Evolutionary conservation across 2,797 vertebrate species (phyloP), one percentile per base, ranked within the genome.

Genomic region (Aythya fuligula): DNA sequence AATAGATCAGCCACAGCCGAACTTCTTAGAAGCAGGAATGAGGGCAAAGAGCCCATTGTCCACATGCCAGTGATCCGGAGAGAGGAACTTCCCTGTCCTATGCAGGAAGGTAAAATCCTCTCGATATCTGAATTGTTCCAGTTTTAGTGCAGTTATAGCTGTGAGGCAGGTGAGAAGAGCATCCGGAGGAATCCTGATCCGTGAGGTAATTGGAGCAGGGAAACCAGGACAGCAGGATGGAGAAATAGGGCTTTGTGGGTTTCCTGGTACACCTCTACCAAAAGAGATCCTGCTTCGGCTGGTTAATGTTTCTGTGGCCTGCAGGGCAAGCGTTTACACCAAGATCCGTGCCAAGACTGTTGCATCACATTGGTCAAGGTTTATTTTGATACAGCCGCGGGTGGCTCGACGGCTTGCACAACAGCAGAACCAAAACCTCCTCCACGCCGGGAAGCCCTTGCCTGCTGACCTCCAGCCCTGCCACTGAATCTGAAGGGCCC

Each of bases 21-120:
- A 30, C n/a, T 90, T 86, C 2, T 0, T 11, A 53, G 85, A 57
- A 78, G 41, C 74, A 47, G 71, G 67, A 70, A 27, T 15, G 28
- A 90, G 51, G 84, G 90, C 78, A 94, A 95, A 91, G 69, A 85
- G 49, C 61, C 85, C 54, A 17, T 93, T 92, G 81, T 91, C 93
- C 1, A 0, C 22, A 39, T 91, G 75, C 82, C 67, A 56, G 47
- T 62, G 80, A 86, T 84, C 66, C 77, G 76, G 77, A 84, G 85
- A 84, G 88, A 91, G 76, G 82, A 93, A 62, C 79, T 28, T 47
- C 70, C 94, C 87, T 93, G 87, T 82, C 88, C 77, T 34, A 0
- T 82, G 90, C 60, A 58, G 39, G 76, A 70, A 19, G 66, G n/a
- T 87, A 56, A 69, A 90, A 86, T 88, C 38, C 56, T 86, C 73